Base-by-base conservation (phyloP, 2,888 invertebrate genomes). In the Macropis europaea region DNA sequence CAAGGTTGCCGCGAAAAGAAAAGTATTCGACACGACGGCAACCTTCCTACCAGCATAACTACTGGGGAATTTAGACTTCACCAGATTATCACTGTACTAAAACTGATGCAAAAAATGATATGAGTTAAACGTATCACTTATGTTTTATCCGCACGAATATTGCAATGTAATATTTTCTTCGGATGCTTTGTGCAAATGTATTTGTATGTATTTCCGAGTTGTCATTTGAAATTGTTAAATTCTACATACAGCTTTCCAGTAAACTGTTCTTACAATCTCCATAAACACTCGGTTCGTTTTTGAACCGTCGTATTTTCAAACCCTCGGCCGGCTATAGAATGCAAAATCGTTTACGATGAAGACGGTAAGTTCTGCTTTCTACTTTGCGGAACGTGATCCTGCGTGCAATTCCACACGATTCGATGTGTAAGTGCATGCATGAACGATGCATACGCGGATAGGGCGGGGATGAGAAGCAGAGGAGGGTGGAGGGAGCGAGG, bases 311-410 rank as follows among this genome's bases (percentile, higher is more conserved):
- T 56, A 15, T 26, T 45, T 15, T 42, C 22, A 42, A 45, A 28
- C 22, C 32, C 1, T 13, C 13, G 13, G 17, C 11, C 32, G 34
- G 11, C 13, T 17, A 7, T 30, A 38, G 45, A 38, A 53, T 19
- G 60, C 36, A 34, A 4, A 62, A 53, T 53, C 24, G 53, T 19
- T 13, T 15, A 32, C 17, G 30, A 59, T 1, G 40, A 42, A 28
- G 59, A 56, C 43, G 69, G 61, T 48, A 50, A 67, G 22, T 52
- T 50, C 42, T 54, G 54, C 17, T 77, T 76, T 66, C 57, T 69
- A 67, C 61, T 76, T 68, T 52, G 57, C 45, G 73, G 26, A 64
- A 76, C 76, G 71, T 71, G 69, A 78, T 73, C 28, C 67, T 64
- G 64, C 75, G 62, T 60, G 62, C 66, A 48, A 56, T 42, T 62